Evolutionary conservation across 2,113 vertebrate genomes (phyloP).

Genomic region (Campylomormyrus tamandua): DNA sequence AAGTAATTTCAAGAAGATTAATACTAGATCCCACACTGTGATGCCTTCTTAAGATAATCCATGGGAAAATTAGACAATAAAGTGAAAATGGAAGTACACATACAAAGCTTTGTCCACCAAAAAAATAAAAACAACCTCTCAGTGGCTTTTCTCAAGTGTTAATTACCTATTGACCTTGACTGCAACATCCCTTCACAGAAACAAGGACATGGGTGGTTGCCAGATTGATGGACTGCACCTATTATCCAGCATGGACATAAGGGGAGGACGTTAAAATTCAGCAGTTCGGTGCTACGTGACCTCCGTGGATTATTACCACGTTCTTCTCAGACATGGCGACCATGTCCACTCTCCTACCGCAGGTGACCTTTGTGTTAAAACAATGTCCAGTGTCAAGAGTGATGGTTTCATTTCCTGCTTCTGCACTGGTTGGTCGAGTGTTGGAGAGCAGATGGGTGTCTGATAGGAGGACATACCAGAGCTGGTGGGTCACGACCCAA

Average conservation of each 20-base stretch:
- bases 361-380: not conserved
- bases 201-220: not conserved
- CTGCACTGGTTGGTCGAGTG: not conserved
- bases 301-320: not conserved
- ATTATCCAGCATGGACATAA: not conserved
- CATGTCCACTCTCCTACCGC: not conserved
- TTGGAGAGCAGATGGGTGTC: not conserved
- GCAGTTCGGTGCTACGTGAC: not conserved
- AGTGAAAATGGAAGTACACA: not conserved
- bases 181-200: not conserved
- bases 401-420: not conserved
- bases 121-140: not conserved
- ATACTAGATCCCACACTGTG: not conserved
- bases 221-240: slow-evolving; percentile 11
- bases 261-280: not conserved
- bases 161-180: slow-evolving; percentile 13
- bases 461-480: not conserved
- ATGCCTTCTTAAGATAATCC: not conserved
- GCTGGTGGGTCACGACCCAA: not conserved
- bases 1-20: not conserved
- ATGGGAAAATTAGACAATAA: slow-evolving; percentile 4
- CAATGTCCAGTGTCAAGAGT: not conserved
- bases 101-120: not conserved
- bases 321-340: not conserved
- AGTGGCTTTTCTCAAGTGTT: not conserved